These are phyloP conservation scores for Cephus pulcher DNA, from an alignment of 2,888 invertebrate species.

Conservation along the genomic window DNA sequence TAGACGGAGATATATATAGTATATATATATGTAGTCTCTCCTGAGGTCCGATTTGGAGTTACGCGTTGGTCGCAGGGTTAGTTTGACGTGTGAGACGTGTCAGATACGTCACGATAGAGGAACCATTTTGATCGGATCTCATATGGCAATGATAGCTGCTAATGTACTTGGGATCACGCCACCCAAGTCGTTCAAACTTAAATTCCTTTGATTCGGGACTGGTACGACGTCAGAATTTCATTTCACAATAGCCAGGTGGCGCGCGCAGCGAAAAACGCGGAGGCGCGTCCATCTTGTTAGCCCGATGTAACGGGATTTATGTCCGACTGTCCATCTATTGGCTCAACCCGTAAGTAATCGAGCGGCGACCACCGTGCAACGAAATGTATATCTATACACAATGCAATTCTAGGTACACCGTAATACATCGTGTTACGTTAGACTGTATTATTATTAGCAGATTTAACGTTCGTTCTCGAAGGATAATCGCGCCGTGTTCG, in stretches of 20 bases:
- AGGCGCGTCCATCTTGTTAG: slow-evolving; percentile 11
- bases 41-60: not conserved
- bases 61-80: not conserved
- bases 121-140: slow-evolving; percentile 38
- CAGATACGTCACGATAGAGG: slow-evolving; percentile 50
- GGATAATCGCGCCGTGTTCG: not conserved
- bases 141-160: slow-evolving; percentile 38
- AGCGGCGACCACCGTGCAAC: not conserved
- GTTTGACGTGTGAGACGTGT: slow-evolving; percentile 38
- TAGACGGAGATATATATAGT: slow-evolving; percentile 1
- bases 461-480: not conserved
- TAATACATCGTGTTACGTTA: not conserved
- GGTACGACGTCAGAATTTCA: not conserved
- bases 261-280: not conserved
- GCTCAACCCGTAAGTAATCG: slow-evolving; percentile 1
- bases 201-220: slow-evolving; percentile 9
- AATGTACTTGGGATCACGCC: slow-evolving; percentile 39
- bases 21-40: not conserved
- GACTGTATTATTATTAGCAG: not conserved
- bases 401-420: not conserved
- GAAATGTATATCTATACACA: not conserved
- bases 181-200: slow-evolving; percentile 34
- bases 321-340: slow-evolving; percentile 7
- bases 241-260: slow-evolving; percentile 2
- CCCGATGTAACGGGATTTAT: slow-evolving; percentile 7